Evolutionary conservation across 2,113 vertebrate species (phyloP), one percentile per base, ranked within the genome.

Genomic region (Chamaea fasciata): DNA sequence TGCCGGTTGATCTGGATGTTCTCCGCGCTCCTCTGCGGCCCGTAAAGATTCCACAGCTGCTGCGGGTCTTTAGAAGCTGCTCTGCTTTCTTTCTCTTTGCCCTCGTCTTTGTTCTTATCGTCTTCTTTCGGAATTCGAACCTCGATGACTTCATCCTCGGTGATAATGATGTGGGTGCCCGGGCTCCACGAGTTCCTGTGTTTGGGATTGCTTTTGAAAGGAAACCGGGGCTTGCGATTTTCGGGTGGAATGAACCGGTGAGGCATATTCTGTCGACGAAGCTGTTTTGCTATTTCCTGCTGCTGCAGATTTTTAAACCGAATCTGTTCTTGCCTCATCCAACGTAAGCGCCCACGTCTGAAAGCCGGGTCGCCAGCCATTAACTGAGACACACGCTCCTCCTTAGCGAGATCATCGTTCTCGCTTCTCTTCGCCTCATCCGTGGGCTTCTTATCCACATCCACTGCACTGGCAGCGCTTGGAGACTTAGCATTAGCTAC

Each of bases 121-220:
- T 99, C 98, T 73, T 99, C 99, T 97, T 99, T 99, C 3, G 99
- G 98, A 86, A 99, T 98, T 90, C 99, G 98, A 33, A 99, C 98
- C 96, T 99, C 99, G 26, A 99, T 98, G 20, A 99, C 99, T 94
- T 99, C 98, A 60, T 99, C 94, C 83, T 99, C 99, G 16, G 99
- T 99, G 84, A 99, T 99, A 55, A 99, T 99, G 62, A 99, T 99
- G 39, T 99, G 99, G 3, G 99, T 99, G 35, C 99, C 99, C 0
- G 99, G 99, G 60, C 99, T 99, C 99, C 99, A 99, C 0, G 99
- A 99, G 97, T 99, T 99, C 91, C 99, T 98, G 84, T 99, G 99
- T 39, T 98, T 99, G 33, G 99, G 99, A 92, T 99, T 99, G 97
- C 99, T 99, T 97, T 98, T 99, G 96, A 99, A 99, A 27, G 99